phyloP scores from a whole-genome alignment of 1,140 invertebrate genomes.

The Lithobius niger region DNA sequence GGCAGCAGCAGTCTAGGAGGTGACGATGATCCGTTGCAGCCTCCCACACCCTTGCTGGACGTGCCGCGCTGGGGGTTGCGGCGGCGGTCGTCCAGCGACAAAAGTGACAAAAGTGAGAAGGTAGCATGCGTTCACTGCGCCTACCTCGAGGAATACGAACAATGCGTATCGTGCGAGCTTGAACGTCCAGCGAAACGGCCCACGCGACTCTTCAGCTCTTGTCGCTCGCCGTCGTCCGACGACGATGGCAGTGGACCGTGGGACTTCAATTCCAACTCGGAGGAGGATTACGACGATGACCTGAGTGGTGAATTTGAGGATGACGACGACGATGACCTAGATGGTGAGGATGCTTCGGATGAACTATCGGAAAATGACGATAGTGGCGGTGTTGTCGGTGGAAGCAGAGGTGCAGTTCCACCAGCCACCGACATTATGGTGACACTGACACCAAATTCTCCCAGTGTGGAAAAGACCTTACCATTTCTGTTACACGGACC shows the following conservation, averaged over 20 bases:
- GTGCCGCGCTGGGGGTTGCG: conserved; percentile 17
- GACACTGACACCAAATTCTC: not conserved
- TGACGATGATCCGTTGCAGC: not conserved
- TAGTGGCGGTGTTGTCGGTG: not conserved
- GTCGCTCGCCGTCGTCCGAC: conserved; percentile 35
- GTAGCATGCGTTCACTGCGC: conserved; percentile 20
- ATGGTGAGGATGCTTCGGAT: too few relatives aligned
- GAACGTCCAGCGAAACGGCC: conserved; percentile 10
- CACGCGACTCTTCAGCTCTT: conserved; percentile 26
- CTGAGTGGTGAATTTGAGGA: too few relatives aligned
- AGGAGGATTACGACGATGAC: too few relatives aligned
- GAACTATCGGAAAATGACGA: not conserved
- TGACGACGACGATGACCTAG: too few relatives aligned
- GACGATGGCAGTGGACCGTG: conserved; percentile 36
- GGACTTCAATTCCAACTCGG: not conserved
- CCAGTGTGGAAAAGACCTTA: not conserved
- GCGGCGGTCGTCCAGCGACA: conserved; percentile 11
- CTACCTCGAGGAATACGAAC: conserved; percentile 17
- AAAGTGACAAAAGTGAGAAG: not conserved
- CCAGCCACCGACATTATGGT: not conserved
- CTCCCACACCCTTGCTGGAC: conserved; percentile 10
- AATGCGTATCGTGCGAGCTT: conserved; percentile 6
- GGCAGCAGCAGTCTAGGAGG: too few relatives aligned
- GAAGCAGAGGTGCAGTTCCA: not conserved
- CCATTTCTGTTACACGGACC: not conserved